Evolutionary conservation across 2,113 vertebrate genomes (phyloP).

Genomic region (Tor tambroides): DNA sequence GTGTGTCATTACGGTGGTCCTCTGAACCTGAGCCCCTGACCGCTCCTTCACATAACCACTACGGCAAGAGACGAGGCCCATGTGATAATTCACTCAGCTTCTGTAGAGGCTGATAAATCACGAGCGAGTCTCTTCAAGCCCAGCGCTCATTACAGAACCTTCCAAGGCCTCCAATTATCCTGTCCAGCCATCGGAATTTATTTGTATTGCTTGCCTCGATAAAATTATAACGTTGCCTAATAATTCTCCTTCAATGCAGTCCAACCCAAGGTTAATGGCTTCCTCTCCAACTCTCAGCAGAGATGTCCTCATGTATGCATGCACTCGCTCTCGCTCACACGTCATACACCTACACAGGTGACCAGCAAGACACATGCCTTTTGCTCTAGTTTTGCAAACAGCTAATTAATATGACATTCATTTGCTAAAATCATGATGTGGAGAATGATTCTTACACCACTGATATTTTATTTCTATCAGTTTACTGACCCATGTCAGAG

Average conservation of each 20-base stretch:
- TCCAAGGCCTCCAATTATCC: conserved; percentile 75
- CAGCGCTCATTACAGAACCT: conserved; percentile 74
- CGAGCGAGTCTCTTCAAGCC: conserved; percentile 71
- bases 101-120: conserved; percentile 75
- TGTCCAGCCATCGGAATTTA: conserved; percentile 78
- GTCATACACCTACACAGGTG: neutral
- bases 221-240: conserved; percentile 83
- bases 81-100: conserved; percentile 75
- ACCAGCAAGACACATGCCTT: conserved; percentile 15
- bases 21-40: conserved; percentile 58
- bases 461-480: neutral
- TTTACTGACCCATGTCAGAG: neutral
- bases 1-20: conserved; percentile 59
- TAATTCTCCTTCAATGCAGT: conserved; percentile 76
- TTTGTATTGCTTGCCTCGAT: conserved; percentile 77
- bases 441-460: neutral
- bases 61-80: conserved; percentile 69
- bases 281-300: conserved; percentile 74
- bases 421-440: neutral
- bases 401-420: conserved; percentile 64
- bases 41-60: conserved; percentile 74
- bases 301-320: conserved; percentile 57
- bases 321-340: conserved; percentile 9
- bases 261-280: conserved; percentile 81
- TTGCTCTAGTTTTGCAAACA: conserved; percentile 73